phyloP scores from a whole-genome alignment of 2,797 vertebrate species.

The Megalops cyprinoides region DNA sequence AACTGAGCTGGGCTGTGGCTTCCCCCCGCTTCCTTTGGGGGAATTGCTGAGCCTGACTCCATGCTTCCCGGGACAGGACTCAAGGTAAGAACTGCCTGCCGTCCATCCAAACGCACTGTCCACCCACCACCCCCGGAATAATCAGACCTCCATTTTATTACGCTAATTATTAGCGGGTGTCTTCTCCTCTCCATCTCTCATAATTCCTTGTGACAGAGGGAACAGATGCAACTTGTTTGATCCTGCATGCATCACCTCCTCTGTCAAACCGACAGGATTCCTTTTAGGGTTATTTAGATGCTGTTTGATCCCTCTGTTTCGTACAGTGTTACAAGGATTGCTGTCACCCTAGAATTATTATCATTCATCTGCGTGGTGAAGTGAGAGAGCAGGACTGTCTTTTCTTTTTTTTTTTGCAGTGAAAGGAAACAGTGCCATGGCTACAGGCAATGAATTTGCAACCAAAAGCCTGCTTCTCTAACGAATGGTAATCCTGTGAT shows the following conservation, averaged over 20 bases:
- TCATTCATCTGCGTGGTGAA: constrained; percentile 58
- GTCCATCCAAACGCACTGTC: background rate
- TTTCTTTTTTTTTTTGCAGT: constrained; percentile 53
- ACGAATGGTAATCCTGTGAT: constrained; percentile 74
- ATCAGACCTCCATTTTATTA: constrained; percentile 22
- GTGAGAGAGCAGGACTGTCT: constrained; percentile 46
- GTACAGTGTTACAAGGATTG: constrained; percentile 24
- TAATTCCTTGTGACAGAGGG: constrained; percentile 50
- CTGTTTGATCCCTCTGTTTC: constrained; percentile 69
- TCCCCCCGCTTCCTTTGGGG: background rate
- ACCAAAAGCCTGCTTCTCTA: constrained; percentile 68
- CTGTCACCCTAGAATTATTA: constrained; percentile 39
- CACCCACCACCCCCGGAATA: background rate
- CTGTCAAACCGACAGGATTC: constrained; percentile 67
- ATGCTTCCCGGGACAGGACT: background rate
- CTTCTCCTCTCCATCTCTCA: background rate
- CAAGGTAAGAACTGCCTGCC: background rate
- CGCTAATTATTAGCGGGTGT: background rate
- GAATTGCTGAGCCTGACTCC: background rate
- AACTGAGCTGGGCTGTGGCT: background rate
- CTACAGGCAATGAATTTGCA: constrained; percentile 70
- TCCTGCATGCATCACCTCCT: constrained; percentile 68
- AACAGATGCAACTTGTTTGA: constrained; percentile 59
- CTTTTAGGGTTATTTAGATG: constrained; percentile 72
- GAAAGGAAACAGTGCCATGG: constrained; percentile 62